A percentile compares a stretch with the other conserved stretches of the same genome.
phyloP scores from a whole-genome alignment of 2,113 vertebrate species.

The Sapayoa aenigma region DNA sequence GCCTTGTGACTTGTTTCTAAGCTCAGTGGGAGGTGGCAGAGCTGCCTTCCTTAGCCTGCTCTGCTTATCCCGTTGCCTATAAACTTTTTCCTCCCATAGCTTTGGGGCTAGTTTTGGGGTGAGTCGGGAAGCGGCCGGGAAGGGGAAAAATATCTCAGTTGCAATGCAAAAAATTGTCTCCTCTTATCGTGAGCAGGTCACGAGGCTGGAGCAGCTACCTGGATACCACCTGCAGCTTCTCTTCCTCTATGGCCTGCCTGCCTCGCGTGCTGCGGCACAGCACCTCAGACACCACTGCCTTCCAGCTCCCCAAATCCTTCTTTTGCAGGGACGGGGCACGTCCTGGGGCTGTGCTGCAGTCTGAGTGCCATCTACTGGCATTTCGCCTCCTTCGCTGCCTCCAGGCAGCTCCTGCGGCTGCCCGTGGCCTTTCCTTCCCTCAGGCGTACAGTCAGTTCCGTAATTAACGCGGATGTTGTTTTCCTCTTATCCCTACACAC shows the following conservation, averaged over 20 bases:
- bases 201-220: not conserved
- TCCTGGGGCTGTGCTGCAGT: not conserved
- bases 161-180: rapidly evolving
- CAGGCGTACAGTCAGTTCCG: rapidly evolving
- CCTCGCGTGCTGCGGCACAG: not conserved
- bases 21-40: not conserved
- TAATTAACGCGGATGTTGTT: not conserved
- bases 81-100: not conserved
- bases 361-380: not conserved
- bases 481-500: not conserved
- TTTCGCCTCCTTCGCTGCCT: not conserved
- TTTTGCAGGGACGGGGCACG: rapidly evolving
- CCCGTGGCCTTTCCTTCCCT: too few relatives aligned
- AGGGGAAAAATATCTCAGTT: not conserved
- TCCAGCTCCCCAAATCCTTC: not conserved
- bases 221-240: not conserved
- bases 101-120: not conserved
- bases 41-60: not conserved
- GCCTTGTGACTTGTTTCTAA: not conserved
- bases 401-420: rapidly evolving
- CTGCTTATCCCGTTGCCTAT: not conserved
- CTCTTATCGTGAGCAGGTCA: rapidly evolving
- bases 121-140: not conserved
- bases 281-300: rapidly evolving
- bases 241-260: rapidly evolving